Percentiles rank a stretch among this genome's conserved stretches.
Evolutionary conservation across 2,113 vertebrate species (phyloP).

Genomic region (Trogon surrucura): DNA sequence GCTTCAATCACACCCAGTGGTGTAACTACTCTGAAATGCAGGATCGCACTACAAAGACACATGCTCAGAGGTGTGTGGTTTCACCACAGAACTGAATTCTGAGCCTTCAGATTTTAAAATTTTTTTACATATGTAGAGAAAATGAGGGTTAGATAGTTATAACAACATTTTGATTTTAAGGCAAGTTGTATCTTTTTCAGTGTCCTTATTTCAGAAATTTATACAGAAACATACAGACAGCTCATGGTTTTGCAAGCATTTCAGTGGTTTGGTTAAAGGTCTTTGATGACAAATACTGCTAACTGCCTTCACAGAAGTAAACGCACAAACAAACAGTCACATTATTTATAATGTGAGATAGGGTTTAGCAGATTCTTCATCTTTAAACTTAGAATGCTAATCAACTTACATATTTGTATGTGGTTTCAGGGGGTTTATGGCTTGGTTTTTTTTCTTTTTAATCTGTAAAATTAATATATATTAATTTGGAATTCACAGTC

Average conservation of each 20-base stretch:
- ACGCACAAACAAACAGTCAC: not conserved
- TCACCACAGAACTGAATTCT: not conserved
- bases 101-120: not conserved
- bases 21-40: not conserved
- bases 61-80: rapidly evolving
- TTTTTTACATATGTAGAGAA: not conserved
- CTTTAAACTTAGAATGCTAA: not conserved
- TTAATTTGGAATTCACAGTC: constrained; percentile 13
- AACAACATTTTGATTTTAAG: not conserved
- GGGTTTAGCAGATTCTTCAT: not conserved
- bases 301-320: not conserved
- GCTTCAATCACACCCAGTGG: rapidly evolving
- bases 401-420: not conserved
- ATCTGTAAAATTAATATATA: constrained; percentile 20
- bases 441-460: not conserved
- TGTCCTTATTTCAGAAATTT: not conserved
- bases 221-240: not conserved
- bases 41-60: rapidly evolving
- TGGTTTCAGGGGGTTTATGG: not conserved
- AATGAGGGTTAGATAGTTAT: not conserved
- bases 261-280: not conserved
- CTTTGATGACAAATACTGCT: not conserved
- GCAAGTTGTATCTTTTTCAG: not conserved
- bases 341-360: not conserved
- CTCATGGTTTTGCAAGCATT: not conserved